Conservation (phyloP, 2,888 invertebrate species). For the Carterocephalus palaemon region DNA sequence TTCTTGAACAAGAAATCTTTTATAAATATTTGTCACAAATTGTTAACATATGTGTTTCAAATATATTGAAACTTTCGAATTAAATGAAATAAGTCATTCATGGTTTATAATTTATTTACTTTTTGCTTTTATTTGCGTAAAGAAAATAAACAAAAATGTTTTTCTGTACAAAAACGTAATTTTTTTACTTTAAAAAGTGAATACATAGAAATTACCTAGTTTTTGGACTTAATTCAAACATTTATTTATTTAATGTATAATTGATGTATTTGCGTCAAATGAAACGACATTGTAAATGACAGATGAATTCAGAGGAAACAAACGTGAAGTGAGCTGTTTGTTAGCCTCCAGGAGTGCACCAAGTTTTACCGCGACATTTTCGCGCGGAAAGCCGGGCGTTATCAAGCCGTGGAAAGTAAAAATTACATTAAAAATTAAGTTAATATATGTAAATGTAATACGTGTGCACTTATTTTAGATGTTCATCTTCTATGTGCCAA, state of each 20-base stretch:
- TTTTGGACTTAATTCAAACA: too few species aligned
- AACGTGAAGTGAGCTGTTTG: constrained; percentile 67
- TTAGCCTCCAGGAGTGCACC: constrained; percentile 50
- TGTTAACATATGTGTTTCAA: too few species aligned
- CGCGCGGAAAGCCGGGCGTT: constrained; percentile 80
- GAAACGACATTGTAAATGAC: constrained; percentile 49
- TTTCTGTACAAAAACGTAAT: neutral
- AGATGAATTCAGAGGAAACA: constrained; percentile 72
- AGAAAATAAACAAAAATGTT: neutral
- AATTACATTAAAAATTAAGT: constrained; percentile 53
- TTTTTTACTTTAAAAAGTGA: neutral
- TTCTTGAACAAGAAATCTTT: neutral
- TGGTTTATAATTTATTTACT: neutral
- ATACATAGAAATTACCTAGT: too few species aligned
- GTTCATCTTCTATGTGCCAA: constrained; percentile 36
- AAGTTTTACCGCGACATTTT: constrained; percentile 79
- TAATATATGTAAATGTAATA: constrained; percentile 35
- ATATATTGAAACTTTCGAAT: too few species aligned
- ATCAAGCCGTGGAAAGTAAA: constrained; percentile 75
- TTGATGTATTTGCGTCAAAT: constrained; percentile 45
- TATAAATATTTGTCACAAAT: neutral
- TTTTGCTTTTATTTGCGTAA: neutral
- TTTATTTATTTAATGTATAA: too few species aligned
- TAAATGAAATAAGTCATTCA: neutral
- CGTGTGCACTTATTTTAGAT: constrained; percentile 27